Evolutionary conservation across 2,797 vertebrate genomes (phyloP), one percentile per base, ranked within the genome.

Genomic region (Columba guinea): DNA sequence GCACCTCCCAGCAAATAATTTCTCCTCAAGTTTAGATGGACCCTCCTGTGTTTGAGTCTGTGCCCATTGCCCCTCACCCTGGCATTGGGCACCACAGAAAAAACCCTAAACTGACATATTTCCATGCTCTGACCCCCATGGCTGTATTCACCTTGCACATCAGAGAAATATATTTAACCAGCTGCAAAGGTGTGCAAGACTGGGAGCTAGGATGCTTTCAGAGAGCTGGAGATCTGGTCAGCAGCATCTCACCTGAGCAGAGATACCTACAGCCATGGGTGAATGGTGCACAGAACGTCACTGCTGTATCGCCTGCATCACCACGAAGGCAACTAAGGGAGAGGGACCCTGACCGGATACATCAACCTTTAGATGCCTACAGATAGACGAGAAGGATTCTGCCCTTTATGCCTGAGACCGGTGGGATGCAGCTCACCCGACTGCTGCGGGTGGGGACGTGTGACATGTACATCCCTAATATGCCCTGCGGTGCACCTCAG

Each of bases 321-420:
- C 0, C 30, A 48, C 37, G 27, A 20, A 24, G 64, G 41, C 48
- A 60, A 35, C 48, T 35, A 39, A 9, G 52, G 21, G 17, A 48
- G 7, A 35, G n/a, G 5, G 15, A 22, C 3, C 10, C 34, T 37
- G 39, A 3, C 1, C 10, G 78, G 68, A 23, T 34, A 6, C 27
- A 7, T 34, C 73, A 30, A n/a, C 18, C 23, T 84, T 39, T 2
- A 32, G 70, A 3, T 18, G 48, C 1, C 81, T 77, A 24, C 10
- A 70, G 75, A 32, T 16, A 5, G 27, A 4, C 0, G 10, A 21
- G 39, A 32, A 8, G 7, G 16, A 13, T 51, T 39, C 69, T 10
- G 10, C 15, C 23, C 37, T 34, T 2, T 0, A 8, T 37, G 11
- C 7, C 51, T 8, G 12, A 49, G 19, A 1, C 0, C 23, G 65